A percentile compares a stretch with the other conserved stretches of the same genome.
Conservation (phyloP, 1,140 invertebrate species). For the Drosophila ercepeae region DNA sequence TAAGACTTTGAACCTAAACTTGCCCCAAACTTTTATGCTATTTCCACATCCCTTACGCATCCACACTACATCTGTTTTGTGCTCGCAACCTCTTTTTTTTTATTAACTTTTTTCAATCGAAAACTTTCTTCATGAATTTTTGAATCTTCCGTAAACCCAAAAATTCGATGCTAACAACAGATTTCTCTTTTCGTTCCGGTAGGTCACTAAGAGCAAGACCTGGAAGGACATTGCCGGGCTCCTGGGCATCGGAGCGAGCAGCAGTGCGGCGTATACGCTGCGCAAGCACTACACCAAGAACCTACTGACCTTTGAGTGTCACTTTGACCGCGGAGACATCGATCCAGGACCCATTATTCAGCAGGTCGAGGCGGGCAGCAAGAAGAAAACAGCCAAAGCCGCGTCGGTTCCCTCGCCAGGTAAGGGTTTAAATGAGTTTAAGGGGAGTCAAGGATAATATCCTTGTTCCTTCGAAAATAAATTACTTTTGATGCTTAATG, state of each 20-base stretch:
- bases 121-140: constrained; percentile 26
- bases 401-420: constrained; percentile 94
- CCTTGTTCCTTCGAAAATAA: no score
- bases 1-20: neutral
- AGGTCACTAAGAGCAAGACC: constrained; percentile 99
- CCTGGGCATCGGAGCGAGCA: constrained; percentile 96
- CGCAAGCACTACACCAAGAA: constrained; percentile 99
- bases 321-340: constrained; percentile 97
- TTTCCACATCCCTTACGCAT: constrained; percentile 35
- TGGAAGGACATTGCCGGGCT: constrained; percentile 99
- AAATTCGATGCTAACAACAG: neutral
- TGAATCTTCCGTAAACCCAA: neutral
- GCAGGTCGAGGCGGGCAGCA: constrained; percentile 94
- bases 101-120: constrained; percentile 34
- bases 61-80: constrained; percentile 33
- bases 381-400: constrained; percentile 93
- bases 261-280: constrained; percentile 97
- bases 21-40: neutral
- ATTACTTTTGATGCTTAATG: constrained; percentile 45
- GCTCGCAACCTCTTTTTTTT: constrained; percentile 38
- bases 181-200: constrained; percentile 16
- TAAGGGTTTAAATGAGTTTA: constrained; percentile 71
- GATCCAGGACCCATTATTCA: constrained; percentile 98
- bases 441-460: no score
- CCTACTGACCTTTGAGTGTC: constrained; percentile 97